Evolutionary conservation across 2,113 vertebrate species (phyloP), one percentile per base, ranked within the genome.

Genomic region (Romanogobio albipinnatus): DNA sequence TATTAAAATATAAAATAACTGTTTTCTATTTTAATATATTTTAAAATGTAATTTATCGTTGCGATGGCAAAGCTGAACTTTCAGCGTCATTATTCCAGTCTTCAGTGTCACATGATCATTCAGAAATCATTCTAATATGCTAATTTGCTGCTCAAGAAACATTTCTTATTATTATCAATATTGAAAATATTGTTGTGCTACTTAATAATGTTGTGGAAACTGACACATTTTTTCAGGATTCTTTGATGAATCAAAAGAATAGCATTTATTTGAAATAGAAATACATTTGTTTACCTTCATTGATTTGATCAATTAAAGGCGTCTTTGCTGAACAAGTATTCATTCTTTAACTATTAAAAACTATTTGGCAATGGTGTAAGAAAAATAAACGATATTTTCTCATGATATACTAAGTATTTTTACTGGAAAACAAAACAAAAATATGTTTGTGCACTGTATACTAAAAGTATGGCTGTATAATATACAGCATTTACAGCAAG

Each of bases 361-460:
- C 7, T 17, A 33, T 36, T 66, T 66, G 62, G 62, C 26, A 33
- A 33, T 66, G 26, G 13, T 17, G 6, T 7, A 26, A 66, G 1
- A 29, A 64, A 3, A 17, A 17, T 17, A 33, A 68, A 9, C 3
- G 19, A 36, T 19, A 36, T 19, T 64, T 64, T 64, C 24, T 26
- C 24, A 64, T 14, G 24, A 26, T 26, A 29, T 15, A 29, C 26
- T 6, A 10, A 15, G 29, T 71, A n/a, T 45, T 73, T 73, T 73
- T 73, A 73, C n/a, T 74, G 70, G 70, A 74, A 74, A 71, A 11
- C 36, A 22, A 71, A 22, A 71, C 22, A 71, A 43, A 5, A 45
- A n/a, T 5, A 1, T 3, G 2, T 10, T 9, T 70, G 22, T 45
- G 43, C 70, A 7, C 43, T 26, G 22, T 73, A 47, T 74, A 2